Percentiles rank a stretch among this genome's conserved stretches.
phyloP scores from a whole-genome alignment of 1,140 invertebrate genomes.

The Laupala kohalensis region DNA sequence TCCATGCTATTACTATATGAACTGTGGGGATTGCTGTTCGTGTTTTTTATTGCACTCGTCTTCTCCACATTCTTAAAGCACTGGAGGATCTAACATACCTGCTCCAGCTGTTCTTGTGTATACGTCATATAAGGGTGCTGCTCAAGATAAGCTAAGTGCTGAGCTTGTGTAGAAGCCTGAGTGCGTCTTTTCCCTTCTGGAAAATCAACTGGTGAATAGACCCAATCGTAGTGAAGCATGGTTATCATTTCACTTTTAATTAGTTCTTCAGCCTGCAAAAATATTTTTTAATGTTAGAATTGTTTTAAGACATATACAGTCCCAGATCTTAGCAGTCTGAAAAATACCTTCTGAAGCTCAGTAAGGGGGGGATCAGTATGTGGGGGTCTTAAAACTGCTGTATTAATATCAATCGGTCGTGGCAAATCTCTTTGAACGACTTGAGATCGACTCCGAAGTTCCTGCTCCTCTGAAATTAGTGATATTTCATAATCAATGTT shows the following conservation, averaged over 20 bases:
- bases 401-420: constrained; percentile 75
- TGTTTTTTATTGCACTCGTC: too few species aligned
- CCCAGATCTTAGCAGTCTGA: not conserved
- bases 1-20: too few species aligned
- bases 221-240: constrained; percentile 84
- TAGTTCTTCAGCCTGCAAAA: constrained; percentile 83
- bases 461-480: constrained; percentile 33
- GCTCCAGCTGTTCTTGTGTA: constrained; percentile 50
- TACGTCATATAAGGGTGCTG: constrained; percentile 72
- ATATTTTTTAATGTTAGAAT: too few species aligned
- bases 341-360: constrained; percentile 63
- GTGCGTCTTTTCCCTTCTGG: constrained; percentile 12
- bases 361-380: constrained; percentile 59
- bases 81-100: too few species aligned
- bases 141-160: constrained; percentile 69
- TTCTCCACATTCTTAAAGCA: too few species aligned
- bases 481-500: constrained; percentile 14
- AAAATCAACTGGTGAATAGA: constrained; percentile 25
- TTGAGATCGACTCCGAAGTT: constrained; percentile 68
- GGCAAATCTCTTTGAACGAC: constrained; percentile 83
- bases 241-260: constrained; percentile 95
- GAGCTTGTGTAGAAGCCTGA: constrained; percentile 36
- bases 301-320: not conserved
- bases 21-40: too few species aligned
- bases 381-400: constrained; percentile 58